Conservation (phyloP, 1,140 invertebrate species). For the Aphaenogaster ashmeadi region DNA sequence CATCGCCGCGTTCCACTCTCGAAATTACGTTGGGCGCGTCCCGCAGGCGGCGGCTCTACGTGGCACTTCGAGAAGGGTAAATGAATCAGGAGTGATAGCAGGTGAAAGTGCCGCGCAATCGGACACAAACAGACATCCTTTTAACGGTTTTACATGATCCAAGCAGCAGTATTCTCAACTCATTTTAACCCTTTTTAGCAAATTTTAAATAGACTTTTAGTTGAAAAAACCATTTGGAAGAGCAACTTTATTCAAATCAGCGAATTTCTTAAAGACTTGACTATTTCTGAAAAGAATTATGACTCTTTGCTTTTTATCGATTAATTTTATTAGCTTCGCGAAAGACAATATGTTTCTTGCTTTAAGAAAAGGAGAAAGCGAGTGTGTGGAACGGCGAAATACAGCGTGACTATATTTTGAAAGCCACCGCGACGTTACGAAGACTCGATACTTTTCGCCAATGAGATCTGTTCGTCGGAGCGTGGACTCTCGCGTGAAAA, state of each 20-base stretch:
- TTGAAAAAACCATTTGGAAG: not conserved
- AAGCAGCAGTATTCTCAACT: not conserved
- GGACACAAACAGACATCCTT: not conserved
- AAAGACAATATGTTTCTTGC: not conserved
- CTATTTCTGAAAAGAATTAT: not conserved
- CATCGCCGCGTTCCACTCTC: slow-evolving; percentile 56
- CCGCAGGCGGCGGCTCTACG: slow-evolving; percentile 16
- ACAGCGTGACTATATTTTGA: not conserved
- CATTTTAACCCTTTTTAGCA: too few relatives aligned
- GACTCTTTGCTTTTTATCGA: not conserved
- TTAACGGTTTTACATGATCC: not conserved
- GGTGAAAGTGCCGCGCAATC: not conserved
- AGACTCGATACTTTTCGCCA: slow-evolving; percentile 11
- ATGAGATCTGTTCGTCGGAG: slow-evolving; percentile 26
- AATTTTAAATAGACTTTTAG: not conserved
- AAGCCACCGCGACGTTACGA: not conserved
- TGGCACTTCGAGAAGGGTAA: slow-evolving; percentile 2
- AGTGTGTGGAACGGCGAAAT: not conserved
- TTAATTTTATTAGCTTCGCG: not conserved
- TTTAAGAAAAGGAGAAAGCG: not conserved
- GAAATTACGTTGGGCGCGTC: slow-evolving; percentile 58
- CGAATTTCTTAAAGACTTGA: not conserved
- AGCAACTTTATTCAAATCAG: not conserved
- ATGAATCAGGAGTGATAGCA: not conserved
- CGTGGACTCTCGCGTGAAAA: slow-evolving; percentile 22